These are phyloP conservation scores for Drosophila putrida DNA, from an alignment of 2,888 invertebrate genomes.

Conservation along the genomic window DNA sequence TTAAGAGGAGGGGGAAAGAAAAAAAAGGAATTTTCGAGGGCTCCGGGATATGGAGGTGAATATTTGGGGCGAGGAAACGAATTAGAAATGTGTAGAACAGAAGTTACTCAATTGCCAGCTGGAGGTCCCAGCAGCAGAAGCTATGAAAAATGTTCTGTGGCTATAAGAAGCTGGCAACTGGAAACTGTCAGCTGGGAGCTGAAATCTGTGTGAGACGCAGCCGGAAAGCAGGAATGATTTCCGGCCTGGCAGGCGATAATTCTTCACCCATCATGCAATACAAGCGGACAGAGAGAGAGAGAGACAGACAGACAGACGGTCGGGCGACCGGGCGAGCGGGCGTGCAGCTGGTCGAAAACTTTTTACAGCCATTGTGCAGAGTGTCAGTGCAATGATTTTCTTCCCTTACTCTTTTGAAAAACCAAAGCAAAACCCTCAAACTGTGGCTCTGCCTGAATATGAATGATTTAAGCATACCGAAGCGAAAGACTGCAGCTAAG, in stretches of 20 bases:
- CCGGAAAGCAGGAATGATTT: slow-evolving; percentile 63
- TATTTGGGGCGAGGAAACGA: slow-evolving; percentile 55
- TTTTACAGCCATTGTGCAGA: slow-evolving; percentile 69
- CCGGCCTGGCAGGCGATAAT: slow-evolving; percentile 65
- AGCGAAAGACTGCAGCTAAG: slow-evolving; percentile 39
- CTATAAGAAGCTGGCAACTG: slow-evolving; percentile 48
- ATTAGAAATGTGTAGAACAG: slow-evolving; percentile 81
- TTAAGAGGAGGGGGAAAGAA: too few relatives aligned
- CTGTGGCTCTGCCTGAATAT: slow-evolving; percentile 45
- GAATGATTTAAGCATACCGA: slow-evolving; percentile 64
- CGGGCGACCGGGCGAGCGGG: background rate
- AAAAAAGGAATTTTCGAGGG: background rate
- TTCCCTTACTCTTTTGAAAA: background rate
- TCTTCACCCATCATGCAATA: slow-evolving; percentile 54
- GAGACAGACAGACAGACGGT: background rate
- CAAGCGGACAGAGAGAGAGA: background rate
- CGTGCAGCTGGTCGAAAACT: slow-evolving; percentile 45
- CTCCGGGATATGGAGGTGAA: background rate
- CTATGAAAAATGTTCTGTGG: slow-evolving; percentile 65
- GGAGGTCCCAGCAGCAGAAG: slow-evolving; percentile 48
- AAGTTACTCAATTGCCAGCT: slow-evolving; percentile 74
- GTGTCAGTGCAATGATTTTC: slow-evolving; percentile 62
- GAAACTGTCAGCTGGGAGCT: slow-evolving; percentile 26
- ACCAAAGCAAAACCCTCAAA: slow-evolving; percentile 8
- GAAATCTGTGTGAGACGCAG: slow-evolving; percentile 54